Percentiles rank a stretch among this genome's conserved stretches.
phyloP scores from a whole-genome alignment of 2,797 vertebrate species.

The Craterocephalus amniculus region DNA sequence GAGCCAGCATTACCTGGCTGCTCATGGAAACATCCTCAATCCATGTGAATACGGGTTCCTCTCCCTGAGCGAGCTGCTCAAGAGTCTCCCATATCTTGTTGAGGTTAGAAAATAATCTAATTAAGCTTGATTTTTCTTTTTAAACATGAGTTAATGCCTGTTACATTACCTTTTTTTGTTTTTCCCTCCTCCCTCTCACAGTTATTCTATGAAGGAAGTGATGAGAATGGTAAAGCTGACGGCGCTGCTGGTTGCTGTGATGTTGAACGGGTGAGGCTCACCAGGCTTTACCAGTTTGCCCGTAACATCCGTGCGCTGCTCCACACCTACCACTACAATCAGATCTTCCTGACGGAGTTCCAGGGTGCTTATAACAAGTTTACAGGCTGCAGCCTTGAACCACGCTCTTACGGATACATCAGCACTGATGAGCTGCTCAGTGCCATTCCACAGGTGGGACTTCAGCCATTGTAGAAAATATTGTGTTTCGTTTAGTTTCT shows the following conservation, averaged over 20 bases:
- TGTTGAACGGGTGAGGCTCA: constrained; percentile 90
- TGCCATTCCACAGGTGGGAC: constrained; percentile 91
- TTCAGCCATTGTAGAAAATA: background rate
- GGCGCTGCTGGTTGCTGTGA: constrained; percentile 25
- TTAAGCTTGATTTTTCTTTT: background rate
- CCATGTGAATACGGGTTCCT: constrained; percentile 98
- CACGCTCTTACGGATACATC: constrained; percentile 88
- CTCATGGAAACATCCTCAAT: constrained; percentile 85
- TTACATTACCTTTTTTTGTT: background rate
- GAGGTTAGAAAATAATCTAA: constrained; percentile 80
- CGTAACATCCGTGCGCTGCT: constrained; percentile 91
- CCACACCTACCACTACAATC: constrained; percentile 98
- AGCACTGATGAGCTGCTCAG: constrained; percentile 91
- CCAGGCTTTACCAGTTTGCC: constrained; percentile 93
- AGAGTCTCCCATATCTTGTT: constrained; percentile 94
- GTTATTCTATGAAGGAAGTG: constrained; percentile 84
- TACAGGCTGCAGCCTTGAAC: constrained; percentile 86
- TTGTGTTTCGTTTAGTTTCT: background rate
- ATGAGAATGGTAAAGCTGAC: constrained; percentile 26
- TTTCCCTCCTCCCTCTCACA: constrained; percentile 52
- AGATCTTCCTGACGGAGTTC: constrained; percentile 97
- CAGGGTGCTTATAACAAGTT: constrained; percentile 91
- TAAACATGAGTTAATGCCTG: background rate
- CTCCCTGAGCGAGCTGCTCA: constrained; percentile 92
- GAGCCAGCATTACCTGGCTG: constrained; percentile 82